Conservation (phyloP, 2,888 invertebrate species). For the Isoperla grammatica region DNA sequence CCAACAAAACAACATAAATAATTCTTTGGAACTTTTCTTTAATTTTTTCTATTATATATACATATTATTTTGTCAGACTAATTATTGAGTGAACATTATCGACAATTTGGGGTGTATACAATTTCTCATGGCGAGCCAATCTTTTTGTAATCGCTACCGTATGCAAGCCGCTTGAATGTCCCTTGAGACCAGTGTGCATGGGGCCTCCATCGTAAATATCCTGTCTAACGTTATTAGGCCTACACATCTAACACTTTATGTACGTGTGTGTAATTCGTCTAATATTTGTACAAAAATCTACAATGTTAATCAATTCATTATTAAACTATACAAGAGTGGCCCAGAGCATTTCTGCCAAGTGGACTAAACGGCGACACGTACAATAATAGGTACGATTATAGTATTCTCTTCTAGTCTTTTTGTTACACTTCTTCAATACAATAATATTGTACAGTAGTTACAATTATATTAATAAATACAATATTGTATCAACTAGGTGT, state of each 20-base stretch:
- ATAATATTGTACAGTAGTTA: constrained; percentile 5
- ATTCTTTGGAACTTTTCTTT: constrained; percentile 2
- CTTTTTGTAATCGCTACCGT: neutral
- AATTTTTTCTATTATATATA: neutral
- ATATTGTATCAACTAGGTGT: neutral
- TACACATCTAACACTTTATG: neutral
- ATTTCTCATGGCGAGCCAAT: neutral
- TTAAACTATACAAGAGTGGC: constrained; percentile 23
- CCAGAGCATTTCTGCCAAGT: neutral
- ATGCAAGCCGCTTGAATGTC: neutral
- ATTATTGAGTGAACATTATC: neutral
- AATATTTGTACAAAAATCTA: constrained; percentile 28
- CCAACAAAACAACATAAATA: neutral
- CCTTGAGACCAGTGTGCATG: neutral
- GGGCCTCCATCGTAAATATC: neutral
- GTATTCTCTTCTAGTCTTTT: neutral
- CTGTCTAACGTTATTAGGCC: neutral
- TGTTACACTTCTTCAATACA: constrained; percentile 7
- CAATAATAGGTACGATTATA: neutral
- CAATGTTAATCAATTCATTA: constrained; percentile 18
- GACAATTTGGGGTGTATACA: neutral
- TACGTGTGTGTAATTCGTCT: neutral
- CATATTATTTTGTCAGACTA: neutral
- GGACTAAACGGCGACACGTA: neutral
- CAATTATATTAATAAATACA: neutral